A percentile compares a stretch with the other conserved stretches of the same genome.
Conservation (phyloP, 2,888 invertebrate genomes). For the Ormyrus rosae region DNA sequence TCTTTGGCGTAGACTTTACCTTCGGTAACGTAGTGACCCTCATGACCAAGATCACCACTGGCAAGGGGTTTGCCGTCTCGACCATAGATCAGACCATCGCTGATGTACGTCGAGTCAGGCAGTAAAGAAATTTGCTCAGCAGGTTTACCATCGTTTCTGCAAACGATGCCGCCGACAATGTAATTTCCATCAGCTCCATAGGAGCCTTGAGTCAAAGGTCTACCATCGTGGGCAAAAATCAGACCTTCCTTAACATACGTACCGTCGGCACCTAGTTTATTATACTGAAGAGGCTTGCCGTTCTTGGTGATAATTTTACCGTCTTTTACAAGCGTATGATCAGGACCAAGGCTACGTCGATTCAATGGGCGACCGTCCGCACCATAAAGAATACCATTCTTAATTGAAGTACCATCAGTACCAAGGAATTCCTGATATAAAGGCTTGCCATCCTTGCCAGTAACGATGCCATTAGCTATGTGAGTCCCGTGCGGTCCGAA, state of each 20-base stretch:
- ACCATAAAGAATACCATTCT: constrained; percentile 67
- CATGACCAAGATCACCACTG: constrained; percentile 68
- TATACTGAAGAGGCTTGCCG: constrained; percentile 68
- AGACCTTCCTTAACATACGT: constrained; percentile 71
- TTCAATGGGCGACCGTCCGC: constrained; percentile 63
- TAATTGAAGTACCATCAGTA: constrained; percentile 64
- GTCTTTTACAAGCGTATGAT: constrained; percentile 68
- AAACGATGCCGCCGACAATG: constrained; percentile 71
- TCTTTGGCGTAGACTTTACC: constrained; percentile 71
- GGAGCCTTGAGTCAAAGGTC: constrained; percentile 69
- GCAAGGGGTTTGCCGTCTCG: constrained; percentile 67
- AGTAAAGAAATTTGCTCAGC: constrained; percentile 67
- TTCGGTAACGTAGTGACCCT: constrained; percentile 68
- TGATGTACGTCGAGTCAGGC: constrained; percentile 69
- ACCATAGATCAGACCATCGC: constrained; percentile 70
- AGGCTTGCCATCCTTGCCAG: constrained; percentile 68
- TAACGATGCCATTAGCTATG: constrained; percentile 66
- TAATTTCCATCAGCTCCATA: constrained; percentile 69
- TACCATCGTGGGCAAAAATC: constrained; percentile 66
- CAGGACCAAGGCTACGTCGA: constrained; percentile 66
- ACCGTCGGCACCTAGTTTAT: constrained; percentile 67
- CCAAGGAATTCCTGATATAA: constrained; percentile 65
- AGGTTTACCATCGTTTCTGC: constrained; percentile 69
- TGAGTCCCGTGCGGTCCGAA: constrained; percentile 70
- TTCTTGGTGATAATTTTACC: constrained; percentile 70